Evolutionary conservation across 1,140 invertebrate species (phyloP), one percentile per base, ranked within the genome.

Genomic region (Formica selysi): DNA sequence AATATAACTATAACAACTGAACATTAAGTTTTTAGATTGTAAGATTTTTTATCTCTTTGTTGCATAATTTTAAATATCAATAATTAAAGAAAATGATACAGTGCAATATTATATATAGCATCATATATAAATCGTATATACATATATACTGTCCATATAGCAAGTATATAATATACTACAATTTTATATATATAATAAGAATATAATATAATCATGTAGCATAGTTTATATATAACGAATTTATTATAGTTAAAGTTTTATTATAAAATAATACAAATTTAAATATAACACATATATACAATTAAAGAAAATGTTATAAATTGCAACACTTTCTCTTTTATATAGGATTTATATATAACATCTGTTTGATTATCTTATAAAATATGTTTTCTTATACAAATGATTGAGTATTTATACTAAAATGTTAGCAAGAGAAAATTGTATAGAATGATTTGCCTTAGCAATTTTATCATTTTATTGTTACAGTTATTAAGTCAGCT

Each of bases 201-300:
- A 13, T 62, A 54, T 48, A 38, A 8, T 54, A 41, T 16, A 73
- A 73, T 73, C 5, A 57, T 36, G 36, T 73, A 73, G 16, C 16
- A 54, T 54, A 54, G 10, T 71, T 59, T 54, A 13, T 51, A 6
- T 73, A 32, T 11, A 68, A 73, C 5, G 8, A 73, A 4, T 73
- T 54, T 73, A 71, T 70, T 71, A 73, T 51, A 73, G 7, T 54
- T 70, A 70, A 59, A 48, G 3, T 51, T 32, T 73, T 54, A 73
- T 73, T 54, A n/a, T 54, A 73, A 73, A 54, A 32, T 26, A 73
- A 73, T 73, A 73, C 16, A 73, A 73, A 32, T 73, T 70, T 73
- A 32, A 32, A 54, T 73, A 54, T 51, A 71, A 71, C 41, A 48
- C 32, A 32, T 48, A 70, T 59, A 59, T 59, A 48, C 41, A 57